A percentile compares a stretch with the other conserved stretches of the same genome.
These are phyloP conservation scores for Furcifer pardalis DNA, from an alignment of 2,797 vertebrate genomes.

Conservation along the genomic window DNA sequence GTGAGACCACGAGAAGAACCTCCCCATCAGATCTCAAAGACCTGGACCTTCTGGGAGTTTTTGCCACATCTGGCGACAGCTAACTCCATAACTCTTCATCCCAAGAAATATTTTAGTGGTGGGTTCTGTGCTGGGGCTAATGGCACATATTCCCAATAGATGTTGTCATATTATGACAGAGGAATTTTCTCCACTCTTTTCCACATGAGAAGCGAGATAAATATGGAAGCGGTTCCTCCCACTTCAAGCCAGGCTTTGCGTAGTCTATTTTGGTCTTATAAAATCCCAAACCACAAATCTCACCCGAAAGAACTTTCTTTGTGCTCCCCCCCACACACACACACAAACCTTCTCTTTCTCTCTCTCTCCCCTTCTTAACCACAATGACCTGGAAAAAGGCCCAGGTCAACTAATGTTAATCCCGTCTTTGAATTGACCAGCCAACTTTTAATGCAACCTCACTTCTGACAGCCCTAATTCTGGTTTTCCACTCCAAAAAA, in stretches of 20 bases:
- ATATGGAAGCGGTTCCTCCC: not conserved
- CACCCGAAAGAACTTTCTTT: slow-evolving; percentile 8
- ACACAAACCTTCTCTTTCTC: not conserved
- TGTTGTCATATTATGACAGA: not conserved
- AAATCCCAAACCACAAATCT: not conserved
- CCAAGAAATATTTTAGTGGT: not conserved
- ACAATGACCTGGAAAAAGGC: slow-evolving; percentile 6
- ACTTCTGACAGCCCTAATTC: not conserved
- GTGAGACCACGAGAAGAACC: too few species aligned
- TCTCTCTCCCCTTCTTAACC: not conserved
- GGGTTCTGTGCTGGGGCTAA: not conserved
- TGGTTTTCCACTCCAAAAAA: not conserved
- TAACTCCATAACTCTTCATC: not conserved
- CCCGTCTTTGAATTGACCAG: not conserved
- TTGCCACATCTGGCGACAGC: not conserved
- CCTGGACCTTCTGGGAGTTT: not conserved
- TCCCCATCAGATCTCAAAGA: not conserved
- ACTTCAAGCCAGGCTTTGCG: not conserved
- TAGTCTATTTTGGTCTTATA: not conserved
- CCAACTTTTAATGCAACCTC: not conserved
- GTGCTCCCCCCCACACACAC: not conserved
- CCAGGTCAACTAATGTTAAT: slow-evolving; percentile 4
- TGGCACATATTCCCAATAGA: not conserved
- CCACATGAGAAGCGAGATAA: not conserved
- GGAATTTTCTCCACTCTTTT: not conserved